A percentile compares a stretch with the other conserved stretches of the same genome.
Conservation (phyloP, 2,888 invertebrate genomes). For the Apantesis nais region DNA sequence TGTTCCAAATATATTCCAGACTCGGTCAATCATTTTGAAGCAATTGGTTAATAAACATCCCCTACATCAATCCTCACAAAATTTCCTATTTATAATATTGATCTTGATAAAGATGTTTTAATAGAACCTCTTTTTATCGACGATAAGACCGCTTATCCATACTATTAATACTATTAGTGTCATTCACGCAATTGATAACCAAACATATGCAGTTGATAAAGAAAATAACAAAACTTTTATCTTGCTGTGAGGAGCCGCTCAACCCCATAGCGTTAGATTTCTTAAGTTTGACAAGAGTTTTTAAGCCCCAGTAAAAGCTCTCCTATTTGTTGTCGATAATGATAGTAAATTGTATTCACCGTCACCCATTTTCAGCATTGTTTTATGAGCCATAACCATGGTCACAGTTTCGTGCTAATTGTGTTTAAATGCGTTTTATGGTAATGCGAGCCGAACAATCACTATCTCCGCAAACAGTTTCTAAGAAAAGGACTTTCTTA, state of each 20-base stretch:
- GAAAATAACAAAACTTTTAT: not conserved
- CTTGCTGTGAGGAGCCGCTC: not conserved
- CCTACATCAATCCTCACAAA: no score
- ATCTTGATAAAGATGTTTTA: no score
- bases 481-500: constrained; percentile 16
- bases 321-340: not conserved
- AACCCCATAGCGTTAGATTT: not conserved
- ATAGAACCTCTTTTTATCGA: no score
- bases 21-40: no score
- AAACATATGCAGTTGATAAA: not conserved
- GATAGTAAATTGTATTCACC: not conserved
- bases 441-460: constrained; percentile 8
- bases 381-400: not conserved
- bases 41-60: no score
- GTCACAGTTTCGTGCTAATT: constrained; percentile 5
- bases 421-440: constrained; percentile 10
- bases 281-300: not conserved
- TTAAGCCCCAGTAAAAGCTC: not conserved
- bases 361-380: not conserved
- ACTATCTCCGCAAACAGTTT: constrained; percentile 5
- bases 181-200: not conserved
- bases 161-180: not conserved
- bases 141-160: no score
- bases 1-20: no score
- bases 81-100: no score